Evolutionary conservation across 2,888 invertebrate species (phyloP), one percentile per base, ranked within the genome.

Genomic region (Bimastos eiseni): DNA sequence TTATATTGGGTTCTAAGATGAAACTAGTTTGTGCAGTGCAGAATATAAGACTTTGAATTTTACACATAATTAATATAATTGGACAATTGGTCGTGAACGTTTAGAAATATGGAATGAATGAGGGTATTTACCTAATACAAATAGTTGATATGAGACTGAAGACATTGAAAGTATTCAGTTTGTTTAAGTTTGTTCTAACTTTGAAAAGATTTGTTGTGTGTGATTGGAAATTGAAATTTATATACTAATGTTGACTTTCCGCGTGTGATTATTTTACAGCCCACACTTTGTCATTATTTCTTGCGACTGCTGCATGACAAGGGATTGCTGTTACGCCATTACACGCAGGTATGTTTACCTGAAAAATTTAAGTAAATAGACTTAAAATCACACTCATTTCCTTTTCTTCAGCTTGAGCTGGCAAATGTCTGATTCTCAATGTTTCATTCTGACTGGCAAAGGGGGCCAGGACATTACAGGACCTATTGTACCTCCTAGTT

Each of bases 261-360:
- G 21, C 33, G 89, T 37, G 37, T 49, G 17, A 55, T 88, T 90
- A 90, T 90, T 34, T 92, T 94, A 90, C 93, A 95, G 95, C 99
- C 98, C 0, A 99, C 99, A 0, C 96, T 96, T 1, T 97, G 97
- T 93, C 99, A 99, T 95, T 98, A 98, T 95, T 99, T 99, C 94
- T 96, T 98, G 90, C 96, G 96, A 93, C 95, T 99, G 92, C 95
- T 99, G 90, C 96, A 97, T 94, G 97, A 98, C 44, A 98, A 98
- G 95, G 97, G 96, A 15, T 93, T 96, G n/a, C 94, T 96, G 21
- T 93, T 95, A 41, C 93, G 96, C 55, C 95, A 96, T 92, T 96
- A 95, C 93, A 96, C 96, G 24, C 96, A 96, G 95, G 96, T 95
- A 92, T 84, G 86, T 37, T 33, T 37, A 44, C 36, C 36, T 88